phyloP scores from a whole-genome alignment of 2,113 vertebrate genomes.

The Perognathus longimembris region DNA sequence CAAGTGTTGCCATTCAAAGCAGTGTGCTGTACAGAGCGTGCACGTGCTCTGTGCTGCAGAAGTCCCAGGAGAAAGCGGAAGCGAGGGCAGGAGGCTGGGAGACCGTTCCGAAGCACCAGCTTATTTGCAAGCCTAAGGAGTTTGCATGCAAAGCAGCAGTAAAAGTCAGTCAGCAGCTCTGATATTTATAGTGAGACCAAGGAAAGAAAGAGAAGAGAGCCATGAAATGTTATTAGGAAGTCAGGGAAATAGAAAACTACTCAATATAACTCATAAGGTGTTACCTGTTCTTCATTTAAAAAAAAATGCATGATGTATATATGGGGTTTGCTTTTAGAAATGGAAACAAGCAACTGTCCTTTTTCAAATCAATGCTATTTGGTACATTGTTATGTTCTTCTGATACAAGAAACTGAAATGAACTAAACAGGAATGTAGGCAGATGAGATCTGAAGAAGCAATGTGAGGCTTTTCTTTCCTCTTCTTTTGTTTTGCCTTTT shows the following conservation, averaged over 20 bases:
- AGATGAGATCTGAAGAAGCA: constrained; percentile 45
- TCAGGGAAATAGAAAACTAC: constrained; percentile 13
- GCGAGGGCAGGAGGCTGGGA: not conserved
- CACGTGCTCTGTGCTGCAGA: not conserved
- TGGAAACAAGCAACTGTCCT: constrained; percentile 36
- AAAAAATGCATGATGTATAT: not conserved
- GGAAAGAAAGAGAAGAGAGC: constrained; percentile 50
- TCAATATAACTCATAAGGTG: constrained; percentile 40
- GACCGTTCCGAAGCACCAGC: not conserved
- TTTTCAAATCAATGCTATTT: constrained; percentile 1
- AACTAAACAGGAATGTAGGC: constrained; percentile 37
- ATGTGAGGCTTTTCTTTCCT: not conserved
- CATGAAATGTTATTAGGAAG: constrained; percentile 63
- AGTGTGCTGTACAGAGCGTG: not conserved
- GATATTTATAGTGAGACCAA: constrained; percentile 65
- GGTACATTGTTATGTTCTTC: constrained; percentile 36
- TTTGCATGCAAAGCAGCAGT: constrained; percentile 42
- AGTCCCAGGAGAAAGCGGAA: not conserved
- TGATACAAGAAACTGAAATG: constrained; percentile 48
- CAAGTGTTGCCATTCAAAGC: not conserved
- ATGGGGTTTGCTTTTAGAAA: constrained; percentile 44
- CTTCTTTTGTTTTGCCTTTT: too few species aligned
- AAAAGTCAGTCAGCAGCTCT: constrained; percentile 68
- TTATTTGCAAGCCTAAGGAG: constrained; percentile 68
- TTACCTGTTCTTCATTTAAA: constrained; percentile 5